Conservation (phyloP, 2,113 vertebrate species). For the Athene noctua region DNA sequence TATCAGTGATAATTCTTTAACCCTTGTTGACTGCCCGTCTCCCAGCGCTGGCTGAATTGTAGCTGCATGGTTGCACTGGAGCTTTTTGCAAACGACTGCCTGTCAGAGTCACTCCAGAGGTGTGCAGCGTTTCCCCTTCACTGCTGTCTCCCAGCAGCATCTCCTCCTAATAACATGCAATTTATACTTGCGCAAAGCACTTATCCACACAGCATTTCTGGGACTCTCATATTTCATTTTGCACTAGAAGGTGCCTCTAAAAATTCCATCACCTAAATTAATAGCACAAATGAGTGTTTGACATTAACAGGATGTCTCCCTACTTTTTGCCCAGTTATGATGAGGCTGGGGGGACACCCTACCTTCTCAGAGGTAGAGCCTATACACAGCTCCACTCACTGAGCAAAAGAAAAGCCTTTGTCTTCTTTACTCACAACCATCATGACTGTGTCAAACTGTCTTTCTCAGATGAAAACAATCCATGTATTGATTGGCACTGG, state of each 20-base stretch:
- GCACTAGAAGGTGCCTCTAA: neutral
- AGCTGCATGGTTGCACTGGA: rapidly evolving
- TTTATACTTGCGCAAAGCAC: neutral
- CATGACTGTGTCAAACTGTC: conserved; percentile 13
- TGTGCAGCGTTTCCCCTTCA: neutral
- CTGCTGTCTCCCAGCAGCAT: neutral
- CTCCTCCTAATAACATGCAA: neutral
- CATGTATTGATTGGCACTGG: neutral
- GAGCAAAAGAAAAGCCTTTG: neutral
- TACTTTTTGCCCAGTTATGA: neutral
- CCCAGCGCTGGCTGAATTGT: rapidly evolving
- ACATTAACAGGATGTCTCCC: neutral
- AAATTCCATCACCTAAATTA: neutral
- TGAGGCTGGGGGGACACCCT: neutral
- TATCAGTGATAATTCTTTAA: neutral
- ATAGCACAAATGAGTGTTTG: neutral
- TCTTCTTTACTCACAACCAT: neutral
- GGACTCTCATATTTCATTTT: neutral
- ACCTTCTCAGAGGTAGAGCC: neutral
- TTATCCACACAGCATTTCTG: neutral
- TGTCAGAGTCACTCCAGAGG: neutral
- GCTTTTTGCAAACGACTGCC: rapidly evolving
- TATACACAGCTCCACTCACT: neutral
- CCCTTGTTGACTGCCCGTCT: neutral
- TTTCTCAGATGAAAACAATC: conserved; percentile 20